Evolutionary conservation across 2,888 invertebrate genomes (phyloP), one percentile per base, ranked within the genome.

Genomic region (Holacanthella duospinosa): DNA sequence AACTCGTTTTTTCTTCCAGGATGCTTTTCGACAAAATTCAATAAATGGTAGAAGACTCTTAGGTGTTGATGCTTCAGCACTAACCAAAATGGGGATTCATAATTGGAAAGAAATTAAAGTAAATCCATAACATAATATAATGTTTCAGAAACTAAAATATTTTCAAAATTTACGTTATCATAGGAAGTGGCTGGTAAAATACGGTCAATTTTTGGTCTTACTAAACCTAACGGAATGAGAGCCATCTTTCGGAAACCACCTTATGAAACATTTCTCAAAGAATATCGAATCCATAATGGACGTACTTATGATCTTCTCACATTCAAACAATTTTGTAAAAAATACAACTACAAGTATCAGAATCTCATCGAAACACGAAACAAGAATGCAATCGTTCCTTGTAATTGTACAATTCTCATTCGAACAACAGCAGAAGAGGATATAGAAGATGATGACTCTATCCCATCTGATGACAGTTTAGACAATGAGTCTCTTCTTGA

Each of bases 41-140:
- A 66, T 69, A 1, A 64, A 59, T 36, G 68, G 67, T 2, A 28
- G 66, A n/a, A 29, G 64, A n/a, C 63, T 69, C 3, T 57, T 64
- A 27, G 55, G 60, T 25, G 62, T 69, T 19, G 68, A 69, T 53
- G 64, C 64, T 21, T 43, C 65, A 1, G 68, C 68, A 1, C 44
- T 69, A 3, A 60, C 64, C 24, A 57, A 62, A 60, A 67, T 69
- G 68, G 68, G 68, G 29, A 59, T 69, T 64, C 61, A 36, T 3
- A 60, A 67, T 29, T 58, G 67, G 27, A 28, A 57, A 3, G 29
- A 61, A 27, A 66, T 69, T 66, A 59, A 57, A 36, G 68, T 65
- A 54, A 25, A 16, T 28, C 25, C 6, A 53, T 54, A 48, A 59
- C 25, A 27, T n/a, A n/a, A n/a, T n/a, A n/a, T n/a, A n/a, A n/a